Conservation (phyloP, 2,797 vertebrate species). For the Tapera naevia region DNA sequence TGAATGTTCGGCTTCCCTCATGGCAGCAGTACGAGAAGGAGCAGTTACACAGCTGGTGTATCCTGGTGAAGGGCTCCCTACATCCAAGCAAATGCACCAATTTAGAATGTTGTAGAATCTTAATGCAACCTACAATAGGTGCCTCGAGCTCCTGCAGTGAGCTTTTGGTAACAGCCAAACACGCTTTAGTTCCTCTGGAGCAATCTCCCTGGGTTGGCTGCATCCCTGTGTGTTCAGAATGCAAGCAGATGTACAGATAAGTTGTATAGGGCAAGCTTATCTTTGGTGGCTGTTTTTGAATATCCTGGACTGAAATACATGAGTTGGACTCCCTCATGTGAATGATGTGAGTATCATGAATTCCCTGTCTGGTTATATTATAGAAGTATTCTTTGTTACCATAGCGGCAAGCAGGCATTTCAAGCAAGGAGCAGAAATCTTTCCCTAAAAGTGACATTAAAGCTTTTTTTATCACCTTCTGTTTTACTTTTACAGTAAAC, state of each 20-base stretch:
- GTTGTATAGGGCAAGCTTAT: background rate
- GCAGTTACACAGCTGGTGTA: background rate
- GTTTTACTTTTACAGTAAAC: conserved; percentile 33
- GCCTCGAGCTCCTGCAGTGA: background rate
- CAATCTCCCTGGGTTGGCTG: background rate
- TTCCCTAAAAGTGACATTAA: conserved; percentile 5
- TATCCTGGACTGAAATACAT: background rate
- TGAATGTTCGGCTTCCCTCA: background rate
- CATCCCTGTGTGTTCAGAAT: background rate
- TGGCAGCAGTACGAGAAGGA: background rate
- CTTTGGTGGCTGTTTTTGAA: background rate
- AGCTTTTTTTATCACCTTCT: conserved; percentile 39
- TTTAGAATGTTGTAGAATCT: background rate
- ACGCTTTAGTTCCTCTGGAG: background rate
- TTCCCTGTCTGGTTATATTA: background rate
- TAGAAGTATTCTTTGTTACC: background rate
- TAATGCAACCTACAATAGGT: background rate
- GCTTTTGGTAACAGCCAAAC: background rate
- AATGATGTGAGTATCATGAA: background rate
- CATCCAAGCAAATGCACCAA: background rate
- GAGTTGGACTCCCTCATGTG: background rate
- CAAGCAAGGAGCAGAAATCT: background rate
- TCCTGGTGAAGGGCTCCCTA: background rate
- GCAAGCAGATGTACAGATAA: background rate
- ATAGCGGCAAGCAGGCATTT: background rate